These are phyloP conservation scores for Eubasilissa regina DNA, from an alignment of 1,140 invertebrate species.

Conservation along the genomic window DNA sequence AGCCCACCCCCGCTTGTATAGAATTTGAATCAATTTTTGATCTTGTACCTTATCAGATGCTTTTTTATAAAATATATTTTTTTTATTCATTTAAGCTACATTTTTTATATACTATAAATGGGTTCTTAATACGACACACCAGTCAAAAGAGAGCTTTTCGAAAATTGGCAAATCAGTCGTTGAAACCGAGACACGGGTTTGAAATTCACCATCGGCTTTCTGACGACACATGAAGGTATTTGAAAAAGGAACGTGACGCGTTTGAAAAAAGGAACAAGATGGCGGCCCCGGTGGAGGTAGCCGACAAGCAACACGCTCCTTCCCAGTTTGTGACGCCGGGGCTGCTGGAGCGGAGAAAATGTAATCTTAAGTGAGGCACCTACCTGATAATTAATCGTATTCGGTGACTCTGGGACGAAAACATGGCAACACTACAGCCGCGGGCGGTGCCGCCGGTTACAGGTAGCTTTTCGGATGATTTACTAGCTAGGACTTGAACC, in stretches of 20 bases:
- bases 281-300: neutral
- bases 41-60: no score
- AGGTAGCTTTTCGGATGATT: neutral
- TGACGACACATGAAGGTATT: neutral
- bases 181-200: neutral
- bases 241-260: neutral
- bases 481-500: neutral
- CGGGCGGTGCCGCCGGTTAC: neutral
- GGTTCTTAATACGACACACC: no score
- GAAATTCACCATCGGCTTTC: neutral
- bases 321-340: neutral
- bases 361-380: slow-evolving; percentile 20
- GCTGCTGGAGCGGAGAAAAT: slow-evolving; percentile 11
- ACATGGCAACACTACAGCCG: slow-evolving; percentile 14
- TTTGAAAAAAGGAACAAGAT: slow-evolving; percentile 21
- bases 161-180: neutral
- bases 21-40: no score
- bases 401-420: slow-evolving; percentile 9
- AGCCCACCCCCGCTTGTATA: no score
- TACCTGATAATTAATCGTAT: slow-evolving; percentile 14
- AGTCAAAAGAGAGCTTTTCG: no score
- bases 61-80: no score
- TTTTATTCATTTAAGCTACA: no score
- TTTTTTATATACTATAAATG: no score
- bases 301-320: neutral